phyloP scores from a whole-genome alignment of 2,113 vertebrate genomes.

The Fukomys damarensis region DNA sequence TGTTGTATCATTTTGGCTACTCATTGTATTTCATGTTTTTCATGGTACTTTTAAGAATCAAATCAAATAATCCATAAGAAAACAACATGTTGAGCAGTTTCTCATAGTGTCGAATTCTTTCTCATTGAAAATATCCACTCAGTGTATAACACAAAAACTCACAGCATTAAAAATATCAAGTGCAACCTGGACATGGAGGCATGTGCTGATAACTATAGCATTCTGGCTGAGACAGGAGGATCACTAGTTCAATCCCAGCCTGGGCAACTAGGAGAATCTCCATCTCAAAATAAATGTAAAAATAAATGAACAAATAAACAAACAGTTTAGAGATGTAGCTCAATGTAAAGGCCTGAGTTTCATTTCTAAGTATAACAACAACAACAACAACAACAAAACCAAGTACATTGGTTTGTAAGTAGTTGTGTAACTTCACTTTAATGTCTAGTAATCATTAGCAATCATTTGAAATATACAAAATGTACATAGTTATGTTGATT shows the following conservation, averaged over 20 bases:
- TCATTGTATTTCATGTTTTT: not conserved
- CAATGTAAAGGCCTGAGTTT: not conserved
- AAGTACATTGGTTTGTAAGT: not conserved
- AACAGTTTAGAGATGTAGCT: not conserved
- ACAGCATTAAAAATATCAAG: not conserved
- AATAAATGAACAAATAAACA: not conserved
- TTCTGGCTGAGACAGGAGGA: not conserved
- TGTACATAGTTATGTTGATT: not conserved
- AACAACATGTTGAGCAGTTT: not conserved
- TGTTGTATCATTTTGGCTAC: not conserved
- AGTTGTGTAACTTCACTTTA: not conserved
- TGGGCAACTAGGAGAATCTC: not conserved
- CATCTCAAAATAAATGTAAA: not conserved
- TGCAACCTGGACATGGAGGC: not conserved
- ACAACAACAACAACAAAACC: no score
- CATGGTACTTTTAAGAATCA: not conserved
- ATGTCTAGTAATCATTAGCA: not conserved
- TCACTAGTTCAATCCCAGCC: not conserved
- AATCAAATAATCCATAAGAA: slow-evolving; percentile 14
- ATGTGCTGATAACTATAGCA: not conserved
- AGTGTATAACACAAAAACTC: not conserved
- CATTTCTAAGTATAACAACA: not conserved
- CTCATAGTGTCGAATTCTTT: not conserved
- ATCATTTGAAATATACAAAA: slow-evolving; percentile 12
- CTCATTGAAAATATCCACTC: not conserved